Conservation (phyloP, 2,797 vertebrate genomes). For the Artibeus jamaicensis region DNA sequence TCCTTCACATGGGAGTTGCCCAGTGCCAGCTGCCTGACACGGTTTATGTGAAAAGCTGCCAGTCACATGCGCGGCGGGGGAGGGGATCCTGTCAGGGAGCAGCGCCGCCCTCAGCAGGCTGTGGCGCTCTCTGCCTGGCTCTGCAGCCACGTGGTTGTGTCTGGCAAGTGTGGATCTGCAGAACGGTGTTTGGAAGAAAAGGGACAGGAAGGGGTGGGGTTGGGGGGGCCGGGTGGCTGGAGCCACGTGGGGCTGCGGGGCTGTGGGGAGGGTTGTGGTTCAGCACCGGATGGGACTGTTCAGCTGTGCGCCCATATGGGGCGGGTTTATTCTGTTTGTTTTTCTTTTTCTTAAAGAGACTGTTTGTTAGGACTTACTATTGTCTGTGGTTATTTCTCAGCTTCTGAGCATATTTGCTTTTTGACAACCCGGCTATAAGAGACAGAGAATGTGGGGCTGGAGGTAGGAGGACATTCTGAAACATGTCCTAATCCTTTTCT, state of each 20-base stretch:
- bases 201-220: neutral
- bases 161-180: neutral
- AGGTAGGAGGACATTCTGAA: neutral
- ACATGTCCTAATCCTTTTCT: neutral
- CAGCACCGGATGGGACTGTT: accelerated
- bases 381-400: neutral
- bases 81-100: accelerated
- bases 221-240: neutral
- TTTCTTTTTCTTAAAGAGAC: conserved; percentile 16
- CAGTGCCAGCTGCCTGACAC: neutral
- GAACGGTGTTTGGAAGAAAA: neutral
- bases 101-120: accelerated
- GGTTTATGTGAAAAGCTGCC: neutral
- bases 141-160: neutral
- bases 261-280: neutral
- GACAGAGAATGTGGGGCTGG: neutral
- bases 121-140: neutral
- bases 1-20: neutral
- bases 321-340: neutral
- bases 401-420: conserved; percentile 20
- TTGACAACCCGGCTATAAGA: neutral
- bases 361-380: neutral
- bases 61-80: too few species aligned
- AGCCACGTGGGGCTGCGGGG: neutral
- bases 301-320: neutral